Conservation (phyloP, 2,797 vertebrate genomes). For the Melanotaenia parkinsoni region DNA sequence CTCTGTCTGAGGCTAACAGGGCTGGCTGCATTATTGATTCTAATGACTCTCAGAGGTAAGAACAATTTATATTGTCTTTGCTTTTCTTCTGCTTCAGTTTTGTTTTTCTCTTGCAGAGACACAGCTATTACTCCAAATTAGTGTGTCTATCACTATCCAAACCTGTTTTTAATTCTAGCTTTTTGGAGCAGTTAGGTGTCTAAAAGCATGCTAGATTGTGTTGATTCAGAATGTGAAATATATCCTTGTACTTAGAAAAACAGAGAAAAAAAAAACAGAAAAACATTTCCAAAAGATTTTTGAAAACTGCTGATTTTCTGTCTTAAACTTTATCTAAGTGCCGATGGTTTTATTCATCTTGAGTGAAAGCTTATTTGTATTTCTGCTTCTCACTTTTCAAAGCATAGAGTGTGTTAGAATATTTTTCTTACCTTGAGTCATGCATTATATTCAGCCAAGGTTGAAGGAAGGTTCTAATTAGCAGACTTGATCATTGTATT, state of each 20-base stretch:
- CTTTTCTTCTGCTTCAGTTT: not conserved
- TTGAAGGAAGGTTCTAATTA: not conserved
- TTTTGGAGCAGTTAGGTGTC: not conserved
- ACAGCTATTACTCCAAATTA: not conserved
- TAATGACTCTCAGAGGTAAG: constrained; percentile 70
- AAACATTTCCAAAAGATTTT: not conserved
- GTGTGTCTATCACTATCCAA: not conserved
- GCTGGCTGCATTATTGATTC: constrained; percentile 52
- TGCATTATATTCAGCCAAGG: not conserved
- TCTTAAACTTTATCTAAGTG: not conserved
- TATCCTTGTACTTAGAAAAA: not conserved
- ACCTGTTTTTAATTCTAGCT: not conserved
- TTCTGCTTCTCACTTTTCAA: not conserved
- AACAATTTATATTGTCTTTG: not conserved
- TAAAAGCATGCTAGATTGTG: not conserved
- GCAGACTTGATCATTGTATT: not conserved
- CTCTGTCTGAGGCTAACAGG: constrained; percentile 59
- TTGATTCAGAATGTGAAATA: not conserved
- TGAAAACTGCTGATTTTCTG: not conserved
- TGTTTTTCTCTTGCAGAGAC: not conserved
- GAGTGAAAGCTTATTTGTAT: not conserved
- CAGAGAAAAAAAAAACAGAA: not conserved
- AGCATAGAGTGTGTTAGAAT: not conserved
- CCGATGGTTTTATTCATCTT: not conserved
- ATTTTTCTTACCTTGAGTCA: not conserved